phyloP scores from a whole-genome alignment of 2,113 vertebrate genomes.

The Phoenicopterus ruber region DNA sequence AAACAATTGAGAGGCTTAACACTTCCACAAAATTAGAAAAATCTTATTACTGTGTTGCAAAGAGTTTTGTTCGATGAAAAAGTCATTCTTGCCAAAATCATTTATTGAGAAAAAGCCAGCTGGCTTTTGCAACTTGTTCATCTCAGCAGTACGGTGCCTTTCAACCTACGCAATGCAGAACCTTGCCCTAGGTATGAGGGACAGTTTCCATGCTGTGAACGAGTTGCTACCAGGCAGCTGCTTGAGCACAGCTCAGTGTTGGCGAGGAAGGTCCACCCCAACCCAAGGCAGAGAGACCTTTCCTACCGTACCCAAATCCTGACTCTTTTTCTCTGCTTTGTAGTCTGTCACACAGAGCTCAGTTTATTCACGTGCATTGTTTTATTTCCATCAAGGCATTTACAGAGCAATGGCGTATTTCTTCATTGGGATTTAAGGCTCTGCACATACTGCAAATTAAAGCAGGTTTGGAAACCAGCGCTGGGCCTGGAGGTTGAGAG shows the following conservation, averaged over 20 bases:
- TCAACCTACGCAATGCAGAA: not conserved
- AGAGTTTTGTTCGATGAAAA: not conserved
- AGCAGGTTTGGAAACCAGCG: not conserved
- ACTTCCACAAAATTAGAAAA: not conserved
- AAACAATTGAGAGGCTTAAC: not conserved
- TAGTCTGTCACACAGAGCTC: not conserved
- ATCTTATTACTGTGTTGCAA: not conserved
- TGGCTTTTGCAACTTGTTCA: not conserved
- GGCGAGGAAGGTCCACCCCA: not conserved
- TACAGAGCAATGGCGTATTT: not conserved
- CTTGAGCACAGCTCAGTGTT: not conserved
- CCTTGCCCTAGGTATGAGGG: not conserved
- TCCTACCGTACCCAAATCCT: not conserved
- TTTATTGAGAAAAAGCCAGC: not conserved
- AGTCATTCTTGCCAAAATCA: not conserved
- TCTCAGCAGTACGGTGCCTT: not conserved
- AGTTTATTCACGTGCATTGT: not conserved
- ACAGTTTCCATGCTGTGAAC: fast-evolving
- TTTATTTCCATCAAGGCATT: not conserved
- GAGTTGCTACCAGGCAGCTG: not conserved
- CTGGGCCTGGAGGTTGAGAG: not conserved
- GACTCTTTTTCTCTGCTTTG: not conserved
- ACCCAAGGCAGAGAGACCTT: not conserved
- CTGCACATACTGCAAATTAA: not conserved
- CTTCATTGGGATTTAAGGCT: not conserved